phyloP scores from a whole-genome alignment of 2,888 invertebrate genomes.

The Drosophila tanythrix region DNA sequence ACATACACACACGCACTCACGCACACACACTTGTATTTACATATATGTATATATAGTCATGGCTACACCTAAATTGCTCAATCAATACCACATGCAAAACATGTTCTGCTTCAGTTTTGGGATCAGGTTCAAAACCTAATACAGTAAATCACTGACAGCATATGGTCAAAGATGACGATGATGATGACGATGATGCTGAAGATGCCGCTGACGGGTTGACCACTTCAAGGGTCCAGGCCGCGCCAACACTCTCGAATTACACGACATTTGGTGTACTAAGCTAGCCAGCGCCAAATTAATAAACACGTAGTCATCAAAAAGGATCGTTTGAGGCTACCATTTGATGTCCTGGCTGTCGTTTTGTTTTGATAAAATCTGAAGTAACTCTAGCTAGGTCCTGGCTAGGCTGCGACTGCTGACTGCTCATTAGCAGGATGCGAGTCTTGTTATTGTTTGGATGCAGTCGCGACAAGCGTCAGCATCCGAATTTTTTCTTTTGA shows the following conservation, averaged over 20 bases:
- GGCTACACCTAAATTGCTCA: slow-evolving; percentile 70
- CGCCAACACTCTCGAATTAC: slow-evolving; percentile 49
- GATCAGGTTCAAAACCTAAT: slow-evolving; percentile 36
- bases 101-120: slow-evolving; percentile 47
- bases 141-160: slow-evolving; percentile 63
- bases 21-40: slow-evolving; percentile 8
- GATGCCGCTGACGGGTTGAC: slow-evolving; percentile 61
- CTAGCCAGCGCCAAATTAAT: slow-evolving; percentile 58
- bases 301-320: slow-evolving; percentile 67
- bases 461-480: slow-evolving; percentile 61
- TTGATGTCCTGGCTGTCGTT: slow-evolving; percentile 39
- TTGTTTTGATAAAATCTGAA: slow-evolving; percentile 80
- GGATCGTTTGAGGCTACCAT: slow-evolving; percentile 59
- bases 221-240: slow-evolving; percentile 65
- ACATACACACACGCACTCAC: slow-evolving; percentile 17
- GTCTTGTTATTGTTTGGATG: slow-evolving; percentile 54
- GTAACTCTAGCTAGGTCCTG: slow-evolving; percentile 49
- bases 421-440: slow-evolving; percentile 58
- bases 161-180: slow-evolving; percentile 54
- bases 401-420: slow-evolving; percentile 34
- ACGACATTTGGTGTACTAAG: slow-evolving; percentile 48
- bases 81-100: slow-evolving; percentile 73
- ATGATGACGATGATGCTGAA: not conserved
- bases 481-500: slow-evolving; percentile 37
- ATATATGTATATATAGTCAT: slow-evolving; percentile 5